phyloP scores from a whole-genome alignment of 2,113 vertebrate genomes.

The Etheostoma cragini region DNA sequence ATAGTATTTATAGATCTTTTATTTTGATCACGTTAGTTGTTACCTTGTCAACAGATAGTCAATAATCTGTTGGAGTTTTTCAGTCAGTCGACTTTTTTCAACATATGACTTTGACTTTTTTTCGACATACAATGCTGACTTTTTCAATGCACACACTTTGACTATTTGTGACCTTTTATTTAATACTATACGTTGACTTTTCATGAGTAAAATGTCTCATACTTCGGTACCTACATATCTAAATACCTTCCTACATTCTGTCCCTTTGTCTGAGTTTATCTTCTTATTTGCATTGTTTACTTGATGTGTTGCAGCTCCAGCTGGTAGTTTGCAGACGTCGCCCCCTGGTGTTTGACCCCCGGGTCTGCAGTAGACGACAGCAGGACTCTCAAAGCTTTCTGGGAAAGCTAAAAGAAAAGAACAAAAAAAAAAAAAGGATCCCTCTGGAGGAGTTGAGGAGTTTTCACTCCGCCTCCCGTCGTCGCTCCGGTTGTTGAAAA shows the following conservation, averaged over 20 bases:
- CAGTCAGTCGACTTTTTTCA: too few relatives aligned
- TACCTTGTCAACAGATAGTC: too few relatives aligned
- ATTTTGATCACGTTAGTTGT: neutral
- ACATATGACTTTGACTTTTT: neutral
- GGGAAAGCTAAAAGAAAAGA: slow-evolving; percentile 12
- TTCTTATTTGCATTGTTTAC: too few relatives aligned
- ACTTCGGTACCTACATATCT: too few relatives aligned
- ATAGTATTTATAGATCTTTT: too few relatives aligned
- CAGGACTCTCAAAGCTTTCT: neutral
- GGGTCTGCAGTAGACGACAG: slow-evolving; percentile 4
- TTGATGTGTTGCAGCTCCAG: slow-evolving; percentile 27
- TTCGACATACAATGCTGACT: too few relatives aligned
- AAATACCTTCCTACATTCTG: too few relatives aligned
- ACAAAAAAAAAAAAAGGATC: neutral
- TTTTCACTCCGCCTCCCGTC: neutral
- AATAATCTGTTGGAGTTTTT: too few relatives aligned
- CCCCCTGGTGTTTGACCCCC: slow-evolving; percentile 11
- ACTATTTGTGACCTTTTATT: neutral
- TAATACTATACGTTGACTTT: neutral
- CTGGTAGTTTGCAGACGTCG: slow-evolving; percentile 9
- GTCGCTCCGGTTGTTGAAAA: neutral
- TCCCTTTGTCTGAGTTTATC: too few relatives aligned
- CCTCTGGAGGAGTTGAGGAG: neutral
- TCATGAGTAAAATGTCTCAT: neutral
- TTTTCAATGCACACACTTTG: too few relatives aligned